phyloP scores from a whole-genome alignment of 1,140 invertebrate genomes.

The Scylla paramamosain region DNA sequence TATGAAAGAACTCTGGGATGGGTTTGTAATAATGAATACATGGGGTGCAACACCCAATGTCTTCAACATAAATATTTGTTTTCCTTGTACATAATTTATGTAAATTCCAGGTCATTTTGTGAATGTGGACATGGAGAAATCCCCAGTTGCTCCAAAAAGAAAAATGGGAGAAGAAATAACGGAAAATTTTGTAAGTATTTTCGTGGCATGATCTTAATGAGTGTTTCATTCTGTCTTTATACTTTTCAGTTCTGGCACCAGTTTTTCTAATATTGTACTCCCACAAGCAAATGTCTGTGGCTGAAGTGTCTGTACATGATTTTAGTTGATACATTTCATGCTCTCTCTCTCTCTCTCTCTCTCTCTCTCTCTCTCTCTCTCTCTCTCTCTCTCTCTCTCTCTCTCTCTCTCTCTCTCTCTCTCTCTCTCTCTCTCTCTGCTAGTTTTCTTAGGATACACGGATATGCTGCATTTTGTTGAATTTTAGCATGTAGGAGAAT shows the following conservation, averaged over 20 bases:
- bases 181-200: constrained; percentile 56
- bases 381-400: not conserved
- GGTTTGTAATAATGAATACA: too few species aligned
- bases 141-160: constrained; percentile 48
- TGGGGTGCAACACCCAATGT: not conserved
- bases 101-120: constrained; percentile 42
- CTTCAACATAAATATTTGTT: not conserved
- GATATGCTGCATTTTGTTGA: too few species aligned
- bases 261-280: not conserved
- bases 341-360: not conserved
- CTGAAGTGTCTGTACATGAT: not conserved
- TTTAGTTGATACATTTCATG: not conserved
- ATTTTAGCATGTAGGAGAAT: too few species aligned
- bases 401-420: too few species aligned
- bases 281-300: not conserved
- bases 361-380: not conserved
- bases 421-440: too few species aligned
- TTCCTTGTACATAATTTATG: not conserved
- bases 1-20: too few species aligned
- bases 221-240: not conserved
- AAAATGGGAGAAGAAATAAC: constrained; percentile 58
- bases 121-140: constrained; percentile 61
- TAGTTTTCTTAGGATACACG: too few species aligned
- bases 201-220: not conserved
- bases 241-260: not conserved